Base-by-base conservation (phyloP, 2,113 vertebrate genomes). In the Chlamydotis undulata region DNA sequence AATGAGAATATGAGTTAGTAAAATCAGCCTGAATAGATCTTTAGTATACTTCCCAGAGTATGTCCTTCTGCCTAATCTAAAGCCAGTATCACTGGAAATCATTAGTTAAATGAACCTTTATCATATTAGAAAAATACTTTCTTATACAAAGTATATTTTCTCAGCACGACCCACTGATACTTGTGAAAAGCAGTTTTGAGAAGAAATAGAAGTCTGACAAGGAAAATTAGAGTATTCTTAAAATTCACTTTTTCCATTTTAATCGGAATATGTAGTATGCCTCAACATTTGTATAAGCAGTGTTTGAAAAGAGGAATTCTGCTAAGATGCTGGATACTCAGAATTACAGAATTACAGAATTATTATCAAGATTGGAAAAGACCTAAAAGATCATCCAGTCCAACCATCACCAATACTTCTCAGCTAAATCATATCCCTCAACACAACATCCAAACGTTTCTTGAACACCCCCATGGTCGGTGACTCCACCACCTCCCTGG, bases 91-190 rank as follows among this genome's bases (percentile, higher is more conserved):
- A 56, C 4, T 89, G 25, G 4, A 91, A 80, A 50, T 35, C 45
- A 79, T 81, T 83, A 89, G 49, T 70, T 91, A 89, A 96, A 94
- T 55, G 70, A 95, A 83, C 24, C 33, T 83, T n/a, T 21, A 74
- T 56, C 0, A 0, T 50, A 78, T n/a, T 59, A 60, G 7, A 17
- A 35, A 85, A 83, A 65, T 75, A 56, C 17, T 93, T 88, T 43
- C 41, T 35, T 49, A 53, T n/a, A 61, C 16, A 89, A 68, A 50
- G 7, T 37, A 73, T 74, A 3, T 39, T 78, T 41, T 81, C 37
- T 83, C 82, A 67, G 17, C 26, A 43, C 67, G 78, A 83, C 29
- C 21, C n/a, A 55, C 26, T 65, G 12, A 69, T 50, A 61, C 0
- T 1, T 50, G 9, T 50, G 53, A 37, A 85, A 87, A 73, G 7